These are phyloP conservation scores for Dipodomys merriami DNA, from an alignment of 2,113 vertebrate species.

Conservation along the genomic window DNA sequence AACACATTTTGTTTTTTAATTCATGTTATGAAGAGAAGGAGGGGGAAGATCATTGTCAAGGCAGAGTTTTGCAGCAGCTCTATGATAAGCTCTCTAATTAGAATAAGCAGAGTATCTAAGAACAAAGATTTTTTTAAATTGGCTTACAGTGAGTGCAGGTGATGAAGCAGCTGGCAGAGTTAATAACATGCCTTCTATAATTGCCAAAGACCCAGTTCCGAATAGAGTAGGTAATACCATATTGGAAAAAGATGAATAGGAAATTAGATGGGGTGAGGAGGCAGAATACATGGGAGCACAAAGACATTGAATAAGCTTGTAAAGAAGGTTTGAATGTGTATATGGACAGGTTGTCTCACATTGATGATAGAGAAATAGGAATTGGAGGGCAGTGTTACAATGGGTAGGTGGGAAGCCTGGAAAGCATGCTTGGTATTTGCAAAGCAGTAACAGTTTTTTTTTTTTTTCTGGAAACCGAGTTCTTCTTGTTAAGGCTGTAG, in stretches of 20 bases:
- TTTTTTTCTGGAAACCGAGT: neutral
- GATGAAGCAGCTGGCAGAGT: conserved; percentile 81
- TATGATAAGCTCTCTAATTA: conserved; percentile 81
- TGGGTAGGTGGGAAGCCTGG: neutral
- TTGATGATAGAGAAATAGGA: neutral
- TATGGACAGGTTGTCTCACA: conserved; percentile 1
- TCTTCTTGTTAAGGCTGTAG: conserved; percentile 22
- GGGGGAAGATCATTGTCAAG: conserved; percentile 74
- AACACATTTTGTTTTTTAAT: conserved; percentile 49
- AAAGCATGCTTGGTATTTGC: neutral
- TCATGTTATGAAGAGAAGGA: conserved; percentile 57
- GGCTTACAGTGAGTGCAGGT: conserved; percentile 79
- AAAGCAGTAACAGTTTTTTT: conserved; percentile 8
- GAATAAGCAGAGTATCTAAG: conserved; percentile 75
- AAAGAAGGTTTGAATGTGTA: neutral
- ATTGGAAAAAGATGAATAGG: conserved; percentile 72
- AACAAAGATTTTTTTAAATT: conserved; percentile 82
- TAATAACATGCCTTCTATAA: conserved; percentile 81
- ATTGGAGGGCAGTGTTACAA: neutral
- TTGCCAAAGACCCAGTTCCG: conserved; percentile 76
- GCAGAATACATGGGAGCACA: neutral
- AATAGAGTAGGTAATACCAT: conserved; percentile 72
- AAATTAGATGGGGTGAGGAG: conserved; percentile 62
- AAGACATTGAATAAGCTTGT: neutral
- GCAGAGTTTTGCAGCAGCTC: conserved; percentile 67